Conservation (phyloP, 2,888 invertebrate species). For the Tachina lurida region DNA sequence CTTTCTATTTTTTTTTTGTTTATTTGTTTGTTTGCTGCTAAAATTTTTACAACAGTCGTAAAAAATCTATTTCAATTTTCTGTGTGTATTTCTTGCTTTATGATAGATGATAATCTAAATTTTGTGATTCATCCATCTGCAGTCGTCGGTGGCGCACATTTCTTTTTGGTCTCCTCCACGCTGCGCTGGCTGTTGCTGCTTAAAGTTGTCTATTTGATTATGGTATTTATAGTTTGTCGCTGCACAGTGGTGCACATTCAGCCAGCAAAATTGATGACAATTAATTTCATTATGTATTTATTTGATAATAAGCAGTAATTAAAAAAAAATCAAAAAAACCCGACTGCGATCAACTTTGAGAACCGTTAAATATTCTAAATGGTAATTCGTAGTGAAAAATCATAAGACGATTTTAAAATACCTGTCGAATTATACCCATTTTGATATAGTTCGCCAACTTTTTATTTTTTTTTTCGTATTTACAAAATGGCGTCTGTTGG, state of each 20-base stretch:
- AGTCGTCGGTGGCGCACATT: conserved; percentile 66
- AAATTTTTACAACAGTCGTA: conserved; percentile 9
- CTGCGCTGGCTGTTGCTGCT: conserved; percentile 55
- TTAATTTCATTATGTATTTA: too few relatives aligned
- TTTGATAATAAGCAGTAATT: too few relatives aligned
- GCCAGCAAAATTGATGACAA: too few relatives aligned
- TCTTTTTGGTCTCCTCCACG: conserved; percentile 56
- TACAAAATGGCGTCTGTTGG: too few relatives aligned
- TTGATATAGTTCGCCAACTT: too few relatives aligned
- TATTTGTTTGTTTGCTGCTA: conserved; percentile 12
- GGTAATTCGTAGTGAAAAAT: too few relatives aligned
- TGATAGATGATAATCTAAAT: conserved; percentile 64
- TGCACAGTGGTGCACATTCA: conserved; percentile 46
- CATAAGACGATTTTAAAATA: too few relatives aligned
- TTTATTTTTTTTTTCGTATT: too few relatives aligned
- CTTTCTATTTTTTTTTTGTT: background rate
- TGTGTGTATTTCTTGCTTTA: conserved; percentile 48
- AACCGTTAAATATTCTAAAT: too few relatives aligned
- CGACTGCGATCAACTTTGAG: too few relatives aligned
- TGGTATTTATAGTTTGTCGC: conserved; percentile 63
- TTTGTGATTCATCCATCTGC: conserved; percentile 69
- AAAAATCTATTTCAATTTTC: conserved; percentile 54
- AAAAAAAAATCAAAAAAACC: too few relatives aligned
- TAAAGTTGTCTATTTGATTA: conserved; percentile 52
- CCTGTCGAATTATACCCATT: too few relatives aligned